Evolutionary conservation across 2,113 vertebrate genomes (phyloP).

Genomic region (Nerophis ophidion): DNA sequence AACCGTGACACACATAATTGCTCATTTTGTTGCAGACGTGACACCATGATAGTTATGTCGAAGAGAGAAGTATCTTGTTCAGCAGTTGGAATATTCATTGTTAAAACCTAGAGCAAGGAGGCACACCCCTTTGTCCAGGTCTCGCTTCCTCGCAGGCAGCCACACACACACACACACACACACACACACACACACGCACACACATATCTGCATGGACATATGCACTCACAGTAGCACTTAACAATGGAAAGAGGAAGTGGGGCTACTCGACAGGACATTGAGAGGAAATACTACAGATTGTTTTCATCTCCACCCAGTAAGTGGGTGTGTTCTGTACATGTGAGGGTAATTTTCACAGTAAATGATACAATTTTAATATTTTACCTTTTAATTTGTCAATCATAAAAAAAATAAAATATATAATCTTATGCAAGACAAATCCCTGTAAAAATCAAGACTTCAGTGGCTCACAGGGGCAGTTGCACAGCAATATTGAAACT

Average conservation of each 20-base stretch:
- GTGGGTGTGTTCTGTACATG: slow-evolving; percentile 5
- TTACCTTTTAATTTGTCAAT: too few species aligned
- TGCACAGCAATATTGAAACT: too few species aligned
- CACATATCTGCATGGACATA: neutral
- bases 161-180: neutral
- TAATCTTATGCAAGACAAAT: neutral
- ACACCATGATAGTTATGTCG: slow-evolving; percentile 1
- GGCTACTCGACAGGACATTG: slow-evolving; percentile 46
- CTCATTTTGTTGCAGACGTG: slow-evolving; percentile 2
- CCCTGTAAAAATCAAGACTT: slow-evolving; percentile 25
- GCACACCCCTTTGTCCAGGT: slow-evolving; percentile 48
- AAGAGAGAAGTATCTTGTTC: slow-evolving; percentile 6
- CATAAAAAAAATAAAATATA: too few species aligned
- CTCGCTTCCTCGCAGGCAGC: too few species aligned
- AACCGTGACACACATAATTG: neutral
- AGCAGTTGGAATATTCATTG: slow-evolving; percentile 7
- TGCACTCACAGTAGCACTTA: slow-evolving; percentile 21
- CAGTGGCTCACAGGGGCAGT: neutral
- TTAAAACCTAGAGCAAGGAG: slow-evolving; percentile 25
- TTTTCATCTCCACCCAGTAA: slow-evolving; percentile 36
- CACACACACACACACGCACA: neutral
- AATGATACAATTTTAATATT: too few species aligned
- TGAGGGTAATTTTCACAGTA: neutral
- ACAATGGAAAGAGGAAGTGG: slow-evolving; percentile 63
- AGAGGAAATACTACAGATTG: slow-evolving; percentile 56